phyloP scores from a whole-genome alignment of 2,113 vertebrate genomes.

The Salvelinus alpinus region DNA sequence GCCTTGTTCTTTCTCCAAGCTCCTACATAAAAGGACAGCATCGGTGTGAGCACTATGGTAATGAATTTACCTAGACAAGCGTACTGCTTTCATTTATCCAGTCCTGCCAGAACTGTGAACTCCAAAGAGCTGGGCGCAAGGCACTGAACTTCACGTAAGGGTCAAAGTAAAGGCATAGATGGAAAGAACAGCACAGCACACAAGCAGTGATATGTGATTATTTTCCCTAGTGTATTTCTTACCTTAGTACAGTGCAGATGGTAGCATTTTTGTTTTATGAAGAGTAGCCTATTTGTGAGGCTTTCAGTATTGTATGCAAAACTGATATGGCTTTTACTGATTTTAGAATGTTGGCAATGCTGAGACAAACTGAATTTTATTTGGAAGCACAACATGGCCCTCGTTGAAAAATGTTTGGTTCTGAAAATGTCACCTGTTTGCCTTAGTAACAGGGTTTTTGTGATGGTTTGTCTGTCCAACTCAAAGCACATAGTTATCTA shows the following conservation, averaged over 20 bases:
- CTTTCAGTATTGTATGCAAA: background rate
- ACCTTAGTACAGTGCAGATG: background rate
- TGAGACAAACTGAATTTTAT: background rate
- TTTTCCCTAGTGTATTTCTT: background rate
- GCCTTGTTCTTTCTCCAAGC: too few relatives aligned
- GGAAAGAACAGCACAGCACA: too few relatives aligned
- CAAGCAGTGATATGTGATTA: background rate
- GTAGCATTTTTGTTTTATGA: too few relatives aligned
- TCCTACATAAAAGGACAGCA: too few relatives aligned
- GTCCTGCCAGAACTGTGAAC: too few relatives aligned
- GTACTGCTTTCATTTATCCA: too few relatives aligned
- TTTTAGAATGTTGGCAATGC: background rate
- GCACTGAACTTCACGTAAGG: too few relatives aligned
- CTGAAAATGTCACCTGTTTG: conserved; percentile 43
- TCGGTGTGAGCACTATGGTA: too few relatives aligned
- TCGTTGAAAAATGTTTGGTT: background rate
- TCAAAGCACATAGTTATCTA: conserved; percentile 56
- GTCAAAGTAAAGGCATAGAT: too few relatives aligned
- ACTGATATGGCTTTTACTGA: background rate
- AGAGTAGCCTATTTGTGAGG: too few relatives aligned
- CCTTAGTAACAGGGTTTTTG: conserved; percentile 46
- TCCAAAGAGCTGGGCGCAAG: too few relatives aligned
- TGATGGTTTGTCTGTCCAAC: conserved; percentile 37
- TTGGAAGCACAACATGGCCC: background rate
- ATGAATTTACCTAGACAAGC: too few relatives aligned